phyloP scores from a whole-genome alignment of 2,888 invertebrate genomes.

The Polietes domitor region DNA sequence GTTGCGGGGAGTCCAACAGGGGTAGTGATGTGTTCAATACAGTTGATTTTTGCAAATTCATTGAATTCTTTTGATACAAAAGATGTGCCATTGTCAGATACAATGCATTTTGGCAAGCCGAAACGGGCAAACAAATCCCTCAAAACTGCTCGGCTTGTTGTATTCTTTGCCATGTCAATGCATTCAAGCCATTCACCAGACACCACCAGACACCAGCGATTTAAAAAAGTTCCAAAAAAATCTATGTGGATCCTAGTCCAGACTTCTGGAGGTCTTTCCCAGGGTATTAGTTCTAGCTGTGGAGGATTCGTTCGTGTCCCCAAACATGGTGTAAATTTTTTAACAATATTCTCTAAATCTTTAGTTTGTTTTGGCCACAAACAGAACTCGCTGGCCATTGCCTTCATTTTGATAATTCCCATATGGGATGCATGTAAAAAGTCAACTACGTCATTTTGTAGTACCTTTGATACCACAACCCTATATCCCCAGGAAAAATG shows the following conservation, averaged over 20 bases:
- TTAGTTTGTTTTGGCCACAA: conserved; percentile 69
- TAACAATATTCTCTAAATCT: conserved; percentile 42
- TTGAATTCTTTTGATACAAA: conserved; percentile 69
- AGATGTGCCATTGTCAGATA: not conserved
- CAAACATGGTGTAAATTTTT: conserved; percentile 43
- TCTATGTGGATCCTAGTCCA: conserved; percentile 63
- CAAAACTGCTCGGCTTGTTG: not conserved
- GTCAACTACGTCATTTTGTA: conserved; percentile 37
- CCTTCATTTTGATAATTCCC: no score
- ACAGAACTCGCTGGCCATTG: conserved; percentile 66
- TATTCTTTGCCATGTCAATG: not conserved
- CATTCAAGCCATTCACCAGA: conserved; percentile 67
- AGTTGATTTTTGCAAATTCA: conserved; percentile 59
- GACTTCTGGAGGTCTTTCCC: conserved; percentile 41
- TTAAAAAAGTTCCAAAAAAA: conserved; percentile 56
- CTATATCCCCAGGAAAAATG: conserved; percentile 60
- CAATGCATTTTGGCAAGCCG: no score
- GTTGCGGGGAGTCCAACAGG: conserved; percentile 62
- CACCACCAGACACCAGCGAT: conserved; percentile 52
- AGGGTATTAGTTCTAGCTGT: conserved; percentile 57
- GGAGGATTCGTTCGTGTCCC: conserved; percentile 47
- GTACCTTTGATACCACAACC: conserved; percentile 45
- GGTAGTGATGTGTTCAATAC: conserved; percentile 59
- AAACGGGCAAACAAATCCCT: not conserved
- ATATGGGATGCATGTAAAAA: conserved; percentile 64